Evolutionary conservation across 2,113 vertebrate species (phyloP), one percentile per base, ranked within the genome.

Genomic region (Colistium nudipinnis): DNA sequence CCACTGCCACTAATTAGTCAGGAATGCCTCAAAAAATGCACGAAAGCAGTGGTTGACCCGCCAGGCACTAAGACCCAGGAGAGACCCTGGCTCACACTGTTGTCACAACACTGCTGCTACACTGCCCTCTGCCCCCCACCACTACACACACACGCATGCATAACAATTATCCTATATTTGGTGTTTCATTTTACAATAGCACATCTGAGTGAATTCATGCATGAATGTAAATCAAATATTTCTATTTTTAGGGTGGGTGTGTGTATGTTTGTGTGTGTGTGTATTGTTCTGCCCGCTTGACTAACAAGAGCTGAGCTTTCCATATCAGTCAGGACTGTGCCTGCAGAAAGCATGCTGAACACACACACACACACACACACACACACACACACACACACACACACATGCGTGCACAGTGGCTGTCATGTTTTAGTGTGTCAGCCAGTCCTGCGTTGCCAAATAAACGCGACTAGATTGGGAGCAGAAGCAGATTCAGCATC

Each of bases 401-500:
- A 49, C 12, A 35, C 33, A 36, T 6, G 20, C 38, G 1, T 49
- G 38, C 51, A 57, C 76, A 51, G 64, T 52, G 45, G 57, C 80
- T 80, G 83, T 82, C 84, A 81, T 84, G 83, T 60, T 62, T 84
- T 80, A 77, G 74, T 87, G 77, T 85, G 75, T 85, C 79, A 83
- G 75, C 61, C 66, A 82, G 76, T 70, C 76, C 73, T 78, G 80
- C 56, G 25, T 78, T 70, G 75, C 62, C 63, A 30, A 64, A 76
- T 52, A 70, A 86, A 88, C 62, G 68, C 86, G 86, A 88, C 80
- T 69, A 56, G 80, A 88, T 78, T 68, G 56, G 53, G 59, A 90
- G 87, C 87, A 84, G 77, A 88, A 90, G 87, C 87, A 84, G 77
- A 88, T 81, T 88, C 80, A 82, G 80, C 72, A 81, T 82, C 66